Percentiles rank a stretch among this genome's conserved stretches.
These are phyloP conservation scores for Pyralis farinalis DNA, from an alignment of 2,888 invertebrate species.

Conservation along the genomic window DNA sequence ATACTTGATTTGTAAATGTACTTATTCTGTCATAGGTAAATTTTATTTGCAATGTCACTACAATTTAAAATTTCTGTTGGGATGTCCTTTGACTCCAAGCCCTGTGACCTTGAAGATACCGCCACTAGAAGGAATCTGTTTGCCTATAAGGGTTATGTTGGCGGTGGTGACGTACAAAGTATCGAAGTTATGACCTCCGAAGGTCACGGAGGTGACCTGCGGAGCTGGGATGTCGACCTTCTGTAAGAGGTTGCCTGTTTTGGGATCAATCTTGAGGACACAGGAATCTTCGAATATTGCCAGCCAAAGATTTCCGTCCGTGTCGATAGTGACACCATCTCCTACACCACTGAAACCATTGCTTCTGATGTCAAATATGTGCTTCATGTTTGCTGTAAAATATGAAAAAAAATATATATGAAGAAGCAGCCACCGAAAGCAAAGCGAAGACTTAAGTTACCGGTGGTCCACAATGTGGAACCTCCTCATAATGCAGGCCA, in stretches of 20 bases:
- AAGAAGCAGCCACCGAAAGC: too few relatives aligned
- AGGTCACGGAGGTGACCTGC: constrained; percentile 86
- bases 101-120: constrained; percentile 83
- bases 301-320: constrained; percentile 88
- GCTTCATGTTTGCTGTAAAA: constrained; percentile 79
- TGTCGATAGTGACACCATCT: constrained; percentile 89
- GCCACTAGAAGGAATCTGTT: constrained; percentile 76
- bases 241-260: constrained; percentile 75
- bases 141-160: constrained; percentile 49
- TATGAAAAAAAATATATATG: too few relatives aligned
- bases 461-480: too few relatives aligned
- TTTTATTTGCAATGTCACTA: constrained; percentile 18
- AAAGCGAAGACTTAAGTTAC: too few relatives aligned
- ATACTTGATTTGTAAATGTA: too few relatives aligned
- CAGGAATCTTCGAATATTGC: constrained; percentile 85
- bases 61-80: constrained; percentile 45
- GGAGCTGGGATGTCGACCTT: constrained; percentile 78
- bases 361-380: constrained; percentile 80
- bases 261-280: constrained; percentile 77
- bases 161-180: constrained; percentile 85
- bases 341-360: constrained; percentile 67
- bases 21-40: too few relatives aligned
- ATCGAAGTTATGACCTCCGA: constrained; percentile 86
- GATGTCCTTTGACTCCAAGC: constrained; percentile 78
- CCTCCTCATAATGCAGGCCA: too few relatives aligned